Conservation (phyloP, 92 coral and sea anemone genomes). For the Pocillopora meandrina region DNA sequence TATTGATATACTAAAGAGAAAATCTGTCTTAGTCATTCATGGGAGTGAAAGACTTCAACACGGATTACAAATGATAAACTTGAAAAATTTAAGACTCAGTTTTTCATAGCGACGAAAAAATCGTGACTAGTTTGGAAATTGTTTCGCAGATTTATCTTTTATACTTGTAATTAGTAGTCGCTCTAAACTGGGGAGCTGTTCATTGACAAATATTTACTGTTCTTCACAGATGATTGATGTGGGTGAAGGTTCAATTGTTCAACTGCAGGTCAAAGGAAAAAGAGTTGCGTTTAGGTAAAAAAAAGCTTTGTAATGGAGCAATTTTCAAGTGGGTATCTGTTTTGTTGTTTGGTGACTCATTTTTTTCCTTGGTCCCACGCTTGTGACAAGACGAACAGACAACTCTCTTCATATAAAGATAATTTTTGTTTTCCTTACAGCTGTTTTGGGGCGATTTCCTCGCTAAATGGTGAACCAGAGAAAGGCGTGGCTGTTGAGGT, state of each 20-base stretch:
- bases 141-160: background rate
- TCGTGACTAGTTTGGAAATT: background rate
- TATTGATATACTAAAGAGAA: too few species aligned
- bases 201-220: background rate
- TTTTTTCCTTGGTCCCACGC: background rate
- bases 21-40: too few species aligned
- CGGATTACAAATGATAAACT: too few species aligned
- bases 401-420: too few species aligned
- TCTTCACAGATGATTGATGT: constrained; percentile 82
- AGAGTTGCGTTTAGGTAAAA: constrained; percentile 87
- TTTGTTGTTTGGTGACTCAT: background rate
- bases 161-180: background rate
- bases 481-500: constrained; percentile 88
- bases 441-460: constrained; percentile 87
- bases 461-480: constrained; percentile 94
- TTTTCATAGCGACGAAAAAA: too few species aligned
- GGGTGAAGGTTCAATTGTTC: constrained; percentile 84
- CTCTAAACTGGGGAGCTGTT: background rate
- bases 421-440: constrained; percentile 39
- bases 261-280: constrained; percentile 84
- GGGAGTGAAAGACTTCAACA: too few species aligned
- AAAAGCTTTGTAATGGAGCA: background rate
- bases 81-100: too few species aligned
- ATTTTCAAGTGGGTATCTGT: background rate
- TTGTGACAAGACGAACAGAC: too few species aligned